Conservation (phyloP, 1,140 invertebrate genomes). For the Leptopilina clavipes region DNA sequence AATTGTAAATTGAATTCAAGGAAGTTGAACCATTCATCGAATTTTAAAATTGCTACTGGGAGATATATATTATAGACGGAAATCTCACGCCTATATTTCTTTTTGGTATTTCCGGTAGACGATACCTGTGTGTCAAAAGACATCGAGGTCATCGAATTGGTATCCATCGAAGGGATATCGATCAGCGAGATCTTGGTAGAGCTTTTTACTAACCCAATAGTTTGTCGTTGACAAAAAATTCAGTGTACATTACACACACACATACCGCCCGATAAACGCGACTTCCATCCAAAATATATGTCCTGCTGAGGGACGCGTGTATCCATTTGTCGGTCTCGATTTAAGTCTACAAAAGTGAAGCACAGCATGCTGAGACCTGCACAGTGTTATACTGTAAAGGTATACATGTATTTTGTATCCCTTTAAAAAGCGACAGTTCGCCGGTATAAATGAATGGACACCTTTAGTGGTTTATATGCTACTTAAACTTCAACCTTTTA, state of each 20-base stretch:
- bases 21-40: neutral
- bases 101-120: slow-evolving; percentile 37
- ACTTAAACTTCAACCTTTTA: slow-evolving; percentile 1
- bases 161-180: slow-evolving; percentile 18
- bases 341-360: slow-evolving; percentile 12
- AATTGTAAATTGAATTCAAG: neutral
- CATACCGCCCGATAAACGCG: neutral
- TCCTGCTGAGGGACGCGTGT: slow-evolving; percentile 7
- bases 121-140: neutral
- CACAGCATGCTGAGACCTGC: slow-evolving; percentile 1
- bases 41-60: slow-evolving; percentile 1
- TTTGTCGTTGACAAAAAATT: neutral
- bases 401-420: neutral
- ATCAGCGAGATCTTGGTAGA: slow-evolving; percentile 3
- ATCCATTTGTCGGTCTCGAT: slow-evolving; percentile 8
- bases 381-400: neutral
- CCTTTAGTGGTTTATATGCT: slow-evolving; percentile 19
- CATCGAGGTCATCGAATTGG: neutral
- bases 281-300: slow-evolving; percentile 12
- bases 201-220: neutral
- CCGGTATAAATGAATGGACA: slow-evolving; percentile 1
- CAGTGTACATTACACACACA: neutral
- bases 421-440: neutral
- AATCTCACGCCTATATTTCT: slow-evolving; percentile 30
- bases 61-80: slow-evolving; percentile 17